These are phyloP conservation scores for Bradypodion ventrale DNA, from an alignment of 2,797 vertebrate genomes.

Conservation along the genomic window DNA sequence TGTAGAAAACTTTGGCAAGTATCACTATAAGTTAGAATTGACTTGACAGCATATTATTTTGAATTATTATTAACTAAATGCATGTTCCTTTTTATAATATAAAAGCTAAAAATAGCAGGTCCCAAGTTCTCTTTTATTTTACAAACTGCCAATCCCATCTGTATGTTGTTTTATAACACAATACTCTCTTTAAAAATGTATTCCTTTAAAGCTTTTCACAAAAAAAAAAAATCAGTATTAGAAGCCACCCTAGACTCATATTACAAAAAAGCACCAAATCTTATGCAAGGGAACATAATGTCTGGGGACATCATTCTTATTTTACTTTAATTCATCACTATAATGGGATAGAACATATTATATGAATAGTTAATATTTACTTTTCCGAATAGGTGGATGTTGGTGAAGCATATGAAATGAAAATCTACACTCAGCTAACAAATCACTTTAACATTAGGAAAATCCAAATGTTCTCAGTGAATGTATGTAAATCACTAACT, in stretches of 20 bases:
- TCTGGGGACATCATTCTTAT: constrained; percentile 34
- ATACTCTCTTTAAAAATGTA: not conserved
- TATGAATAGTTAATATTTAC: constrained; percentile 67
- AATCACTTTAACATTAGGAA: constrained; percentile 68
- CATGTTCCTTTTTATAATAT: constrained; percentile 17
- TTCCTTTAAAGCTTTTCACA: not conserved
- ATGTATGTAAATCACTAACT: constrained; percentile 71
- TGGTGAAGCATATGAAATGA: constrained; percentile 47
- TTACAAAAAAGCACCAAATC: constrained; percentile 2
- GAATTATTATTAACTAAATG: too few relatives aligned
- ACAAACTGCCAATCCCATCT: constrained; percentile 17
- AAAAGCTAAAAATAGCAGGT: constrained; percentile 33
- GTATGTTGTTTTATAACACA: constrained; percentile 31
- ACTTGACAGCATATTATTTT: too few relatives aligned
- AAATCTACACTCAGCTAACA: constrained; percentile 46
- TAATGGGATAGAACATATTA: constrained; percentile 48
- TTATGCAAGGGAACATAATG: constrained; percentile 27
- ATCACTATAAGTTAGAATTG: too few relatives aligned
- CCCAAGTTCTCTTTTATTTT: not conserved
- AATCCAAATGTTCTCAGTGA: constrained; percentile 58
- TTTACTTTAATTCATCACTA: constrained; percentile 49
- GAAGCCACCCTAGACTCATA: constrained; percentile 8
- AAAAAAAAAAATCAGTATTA: constrained; percentile 35
- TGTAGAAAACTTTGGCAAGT: too few relatives aligned
- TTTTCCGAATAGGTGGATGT: constrained; percentile 63